Conservation (phyloP, 1,140 invertebrate species). For the Mesaphorura yosii region DNA sequence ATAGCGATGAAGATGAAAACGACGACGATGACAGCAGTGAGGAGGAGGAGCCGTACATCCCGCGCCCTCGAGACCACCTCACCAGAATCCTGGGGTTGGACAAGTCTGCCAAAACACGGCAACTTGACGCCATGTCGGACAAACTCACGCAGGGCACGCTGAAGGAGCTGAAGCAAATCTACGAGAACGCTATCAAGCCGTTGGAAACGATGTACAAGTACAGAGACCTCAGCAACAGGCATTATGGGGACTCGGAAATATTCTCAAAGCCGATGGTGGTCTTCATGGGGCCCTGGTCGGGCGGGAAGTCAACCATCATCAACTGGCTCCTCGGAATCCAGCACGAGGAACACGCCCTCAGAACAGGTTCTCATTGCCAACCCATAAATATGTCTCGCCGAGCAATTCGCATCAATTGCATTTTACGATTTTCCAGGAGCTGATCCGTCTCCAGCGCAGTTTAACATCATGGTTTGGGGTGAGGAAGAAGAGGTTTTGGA, state of each 20-base stretch:
- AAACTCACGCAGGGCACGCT: slow-evolving; percentile 64
- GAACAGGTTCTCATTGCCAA: slow-evolving; percentile 55
- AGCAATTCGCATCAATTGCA: background rate
- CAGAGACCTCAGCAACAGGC: slow-evolving; percentile 77
- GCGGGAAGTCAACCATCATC: slow-evolving; percentile 85
- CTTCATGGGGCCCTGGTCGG: slow-evolving; percentile 91
- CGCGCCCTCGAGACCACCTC: slow-evolving; percentile 63
- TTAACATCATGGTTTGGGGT: slow-evolving; percentile 83
- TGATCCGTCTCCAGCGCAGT: slow-evolving; percentile 83
- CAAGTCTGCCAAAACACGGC: slow-evolving; percentile 51
- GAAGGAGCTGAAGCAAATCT: slow-evolving; percentile 72
- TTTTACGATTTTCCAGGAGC: slow-evolving; percentile 51
- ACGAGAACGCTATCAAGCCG: slow-evolving; percentile 77
- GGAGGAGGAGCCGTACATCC: slow-evolving; percentile 11
- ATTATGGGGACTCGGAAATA: slow-evolving; percentile 87
- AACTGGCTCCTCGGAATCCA: slow-evolving; percentile 84
- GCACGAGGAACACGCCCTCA: slow-evolving; percentile 63
- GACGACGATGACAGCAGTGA: slow-evolving; percentile 16
- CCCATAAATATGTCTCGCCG: background rate
- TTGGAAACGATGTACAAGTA: slow-evolving; percentile 83
- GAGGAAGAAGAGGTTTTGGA: slow-evolving; percentile 70
- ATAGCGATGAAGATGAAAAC: slow-evolving; percentile 19
- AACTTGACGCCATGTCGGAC: slow-evolving; percentile 55
- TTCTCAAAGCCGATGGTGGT: slow-evolving; percentile 85
- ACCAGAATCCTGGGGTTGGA: slow-evolving; percentile 66